A percentile compares a stretch with the other conserved stretches of the same genome.
These are phyloP conservation scores for Portevinia maculata DNA, from an alignment of 2,888 invertebrate genomes.

Conservation along the genomic window DNA sequence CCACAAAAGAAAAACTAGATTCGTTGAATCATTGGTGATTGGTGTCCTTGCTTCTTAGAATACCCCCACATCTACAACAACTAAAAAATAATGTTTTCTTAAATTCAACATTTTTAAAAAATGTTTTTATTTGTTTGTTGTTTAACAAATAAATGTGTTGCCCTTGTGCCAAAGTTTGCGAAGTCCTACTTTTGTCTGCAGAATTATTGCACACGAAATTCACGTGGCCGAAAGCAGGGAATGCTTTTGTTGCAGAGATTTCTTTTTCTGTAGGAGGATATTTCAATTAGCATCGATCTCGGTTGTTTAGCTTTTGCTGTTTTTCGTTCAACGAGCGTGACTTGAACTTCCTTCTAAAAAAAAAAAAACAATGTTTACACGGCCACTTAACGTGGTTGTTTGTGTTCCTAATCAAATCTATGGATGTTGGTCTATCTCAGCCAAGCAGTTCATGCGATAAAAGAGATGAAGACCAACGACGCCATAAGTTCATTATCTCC, in stretches of 20 bases:
- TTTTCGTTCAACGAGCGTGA: conserved; percentile 45
- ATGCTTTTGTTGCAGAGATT: conserved; percentile 17
- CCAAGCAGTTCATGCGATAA: background rate
- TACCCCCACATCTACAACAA: background rate
- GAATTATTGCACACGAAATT: conserved; percentile 39
- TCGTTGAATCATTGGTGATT: too few relatives aligned
- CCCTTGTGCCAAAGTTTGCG: conserved; percentile 52
- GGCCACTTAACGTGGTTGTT: conserved; percentile 25
- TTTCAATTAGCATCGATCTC: conserved; percentile 60
- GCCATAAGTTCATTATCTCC: conserved; percentile 17
- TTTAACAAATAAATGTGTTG: conserved; percentile 36
- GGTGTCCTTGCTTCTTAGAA: background rate
- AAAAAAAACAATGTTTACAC: conserved; percentile 17
- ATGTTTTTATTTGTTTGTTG: conserved; percentile 36
- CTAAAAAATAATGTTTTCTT: background rate
- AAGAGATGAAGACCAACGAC: too few relatives aligned
- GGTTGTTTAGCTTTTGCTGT: background rate
- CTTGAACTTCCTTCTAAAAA: conserved; percentile 18
- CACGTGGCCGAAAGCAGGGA: conserved; percentile 29
- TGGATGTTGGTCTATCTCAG: background rate
- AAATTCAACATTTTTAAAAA: background rate
- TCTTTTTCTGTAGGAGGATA: conserved; percentile 1
- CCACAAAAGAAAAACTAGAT: too few relatives aligned
- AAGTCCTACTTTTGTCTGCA: conserved; percentile 7
- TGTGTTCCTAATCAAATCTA: conserved; percentile 12